phyloP scores from a whole-genome alignment of 2,113 vertebrate species.

The Mungos mungo region DNA sequence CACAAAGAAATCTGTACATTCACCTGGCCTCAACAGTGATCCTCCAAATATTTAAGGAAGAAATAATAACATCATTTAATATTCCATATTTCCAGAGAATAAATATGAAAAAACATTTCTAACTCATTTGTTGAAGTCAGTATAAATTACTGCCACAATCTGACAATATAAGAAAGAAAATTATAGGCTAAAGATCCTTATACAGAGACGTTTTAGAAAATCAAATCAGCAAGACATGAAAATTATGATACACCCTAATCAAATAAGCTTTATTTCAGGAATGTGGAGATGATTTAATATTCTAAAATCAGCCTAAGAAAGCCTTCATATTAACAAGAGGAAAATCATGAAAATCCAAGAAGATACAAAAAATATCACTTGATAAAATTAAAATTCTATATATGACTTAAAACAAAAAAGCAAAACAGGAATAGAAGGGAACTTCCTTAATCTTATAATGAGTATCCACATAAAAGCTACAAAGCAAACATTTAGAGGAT shows the following conservation, averaged over 20 bases:
- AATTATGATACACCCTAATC: neutral
- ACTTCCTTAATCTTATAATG: neutral
- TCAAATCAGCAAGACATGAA: neutral
- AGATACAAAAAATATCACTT: neutral
- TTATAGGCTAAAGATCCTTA: neutral
- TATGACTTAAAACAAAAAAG: constrained; percentile 4
- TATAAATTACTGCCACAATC: neutral
- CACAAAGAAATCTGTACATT: neutral
- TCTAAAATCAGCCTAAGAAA: constrained; percentile 12
- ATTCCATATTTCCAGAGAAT: neutral
- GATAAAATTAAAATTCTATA: constrained; percentile 17
- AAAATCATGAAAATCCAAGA: neutral
- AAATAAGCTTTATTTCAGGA: constrained; percentile 1
- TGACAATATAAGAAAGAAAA: constrained; percentile 18
- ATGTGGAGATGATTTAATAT: neutral
- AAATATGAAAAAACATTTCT: neutral
- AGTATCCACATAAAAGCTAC: neutral
- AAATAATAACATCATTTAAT: neutral
- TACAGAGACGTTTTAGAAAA: neutral
- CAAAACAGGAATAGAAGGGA: neutral
- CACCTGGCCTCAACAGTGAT: neutral
- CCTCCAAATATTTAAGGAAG: neutral
- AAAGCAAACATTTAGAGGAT: neutral
- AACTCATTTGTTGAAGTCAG: neutral
- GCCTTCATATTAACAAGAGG: neutral